Base-by-base conservation (phyloP, 2,113 vertebrate species). In the Strigops habroptila region DNA sequence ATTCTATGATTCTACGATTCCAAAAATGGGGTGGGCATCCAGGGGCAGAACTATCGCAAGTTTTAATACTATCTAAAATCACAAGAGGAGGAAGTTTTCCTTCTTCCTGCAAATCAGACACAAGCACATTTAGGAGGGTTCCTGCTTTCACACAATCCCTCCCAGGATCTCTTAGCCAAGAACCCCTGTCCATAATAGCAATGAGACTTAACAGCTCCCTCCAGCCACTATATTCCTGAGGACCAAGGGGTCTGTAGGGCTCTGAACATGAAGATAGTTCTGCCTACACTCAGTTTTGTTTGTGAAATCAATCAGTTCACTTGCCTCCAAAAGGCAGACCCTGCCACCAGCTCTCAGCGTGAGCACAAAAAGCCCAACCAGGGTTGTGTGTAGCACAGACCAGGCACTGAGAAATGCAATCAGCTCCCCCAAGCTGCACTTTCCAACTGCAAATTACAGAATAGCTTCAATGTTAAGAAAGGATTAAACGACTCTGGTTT, bases 361-460 rank as follows among this genome's bases (percentile, higher is more conserved):
- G 10, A 77, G 48, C 46, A 71, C 23, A 28, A 46, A 37, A 75
- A 60, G 19, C 11, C 22, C 35, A 55, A 37, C n/a, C 19, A 33
- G 25, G 22, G 53, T 41, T 82, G 44, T 23, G 53, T 9, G 30
- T 12, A 78, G 76, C 70, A 41, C 30, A 70, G 51, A 90, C 70
- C 19, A 88, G 73, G 73, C 80, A 71, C 64, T 55, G 68, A 69
- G 64, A 93, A 94, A 78, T 22, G 68, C 53, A 90, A 24, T 95
- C 90, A 91, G 82, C 92, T 96, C 95, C 93, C 92, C 80, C 82
- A 93, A 80, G 92, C 90, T 94, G 86, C 71, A 86, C 83, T 88
- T 93, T 63, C 64, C 88, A 86, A 86, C 39, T 74, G 31, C 43
- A 67, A 92, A 67, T 77, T 74, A 67, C 49, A 65, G 86, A 96